Evolutionary conservation across 2,888 invertebrate species (phyloP), one percentile per base, ranked within the genome.

Genomic region (Kryphioiulus occultus): DNA sequence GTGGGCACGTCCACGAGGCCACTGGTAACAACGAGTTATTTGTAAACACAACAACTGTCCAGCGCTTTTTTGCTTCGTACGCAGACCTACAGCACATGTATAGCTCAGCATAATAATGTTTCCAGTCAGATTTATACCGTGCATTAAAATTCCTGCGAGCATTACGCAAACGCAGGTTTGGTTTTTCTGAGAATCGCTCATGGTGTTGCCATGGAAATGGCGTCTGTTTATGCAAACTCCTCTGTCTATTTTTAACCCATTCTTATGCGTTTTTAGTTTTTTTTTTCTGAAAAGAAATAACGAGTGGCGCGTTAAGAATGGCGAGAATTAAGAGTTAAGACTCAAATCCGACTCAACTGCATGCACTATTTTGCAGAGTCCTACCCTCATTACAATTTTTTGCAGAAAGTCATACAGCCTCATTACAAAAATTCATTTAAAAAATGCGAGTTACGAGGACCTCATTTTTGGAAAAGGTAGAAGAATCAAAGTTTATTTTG

Each of bases 101-200:
- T 53, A 53, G 53, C 59, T 59, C 1, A 9, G 59, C 59, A 22
- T 22, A 59, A 59, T 59, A 59, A 59, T 22, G 7, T 22, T 22
- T 59, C 22, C 0, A 3, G 22, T 22, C 59, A 59, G 59, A 59
- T 59, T 59, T 59, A 59, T 59, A 59, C 9, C 19, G 22, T 7
- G 59, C 59, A 59, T 59, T 59, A 59, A 59, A 59, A 59, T 59
- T 59, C 59, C 59, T 35, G 59, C 59, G 4, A 22, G 59, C 59
- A 59, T 59, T 59, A 59, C 59, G 59, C 59, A 59, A 59, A 59
- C 22, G 59, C 59, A 59, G 59, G 22, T 59, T 44, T 59, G 59
- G 22, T 59, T 59, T 59, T 59, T 59, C 59, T 59, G 22, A 59
- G 59, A 59, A 59, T 59, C 59, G 59, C 59, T 59, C 59, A 59